Evolutionary conservation across 2,888 invertebrate species (phyloP).

Genomic region (Euplexia lucipara): DNA sequence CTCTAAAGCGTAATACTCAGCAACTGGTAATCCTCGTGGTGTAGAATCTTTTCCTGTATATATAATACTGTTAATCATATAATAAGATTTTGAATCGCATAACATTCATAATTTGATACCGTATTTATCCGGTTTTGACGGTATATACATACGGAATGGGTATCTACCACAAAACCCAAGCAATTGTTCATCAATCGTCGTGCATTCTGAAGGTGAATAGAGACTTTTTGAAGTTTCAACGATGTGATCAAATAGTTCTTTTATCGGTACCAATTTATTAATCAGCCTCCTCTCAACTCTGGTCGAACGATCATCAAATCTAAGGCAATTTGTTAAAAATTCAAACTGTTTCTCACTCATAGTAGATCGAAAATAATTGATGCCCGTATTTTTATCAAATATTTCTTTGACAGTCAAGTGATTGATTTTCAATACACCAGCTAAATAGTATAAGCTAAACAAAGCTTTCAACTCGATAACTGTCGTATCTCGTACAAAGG

Average conservation of each 20-base stretch:
- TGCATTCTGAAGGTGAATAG: not conserved
- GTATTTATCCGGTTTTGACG: not conserved
- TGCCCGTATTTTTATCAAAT: not conserved
- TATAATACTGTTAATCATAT: not conserved
- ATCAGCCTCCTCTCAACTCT: not conserved
- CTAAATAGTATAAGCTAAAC: not conserved
- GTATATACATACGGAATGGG: not conserved
- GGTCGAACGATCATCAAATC: not conserved
- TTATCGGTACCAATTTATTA: not conserved
- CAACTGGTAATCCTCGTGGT: not conserved
- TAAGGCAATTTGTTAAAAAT: not conserved
- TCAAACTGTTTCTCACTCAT: not conserved
- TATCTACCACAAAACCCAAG: not conserved
- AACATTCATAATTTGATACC: not conserved
- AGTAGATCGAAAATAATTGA: not conserved
- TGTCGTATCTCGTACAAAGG: not conserved
- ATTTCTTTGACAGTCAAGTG: conserved; percentile 2
- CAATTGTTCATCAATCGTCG: not conserved
- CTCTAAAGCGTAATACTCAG: not conserved
- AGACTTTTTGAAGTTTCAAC: not conserved
- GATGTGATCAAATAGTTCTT: not conserved
- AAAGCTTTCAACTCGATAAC: not conserved
- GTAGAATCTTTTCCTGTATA: not conserved
- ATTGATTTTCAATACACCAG: conserved; percentile 1
- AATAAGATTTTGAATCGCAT: not conserved